Evolutionary conservation across 2,113 vertebrate species (phyloP), one percentile per base, ranked within the genome.

Genomic region (Laterallus jamaicensis): DNA sequence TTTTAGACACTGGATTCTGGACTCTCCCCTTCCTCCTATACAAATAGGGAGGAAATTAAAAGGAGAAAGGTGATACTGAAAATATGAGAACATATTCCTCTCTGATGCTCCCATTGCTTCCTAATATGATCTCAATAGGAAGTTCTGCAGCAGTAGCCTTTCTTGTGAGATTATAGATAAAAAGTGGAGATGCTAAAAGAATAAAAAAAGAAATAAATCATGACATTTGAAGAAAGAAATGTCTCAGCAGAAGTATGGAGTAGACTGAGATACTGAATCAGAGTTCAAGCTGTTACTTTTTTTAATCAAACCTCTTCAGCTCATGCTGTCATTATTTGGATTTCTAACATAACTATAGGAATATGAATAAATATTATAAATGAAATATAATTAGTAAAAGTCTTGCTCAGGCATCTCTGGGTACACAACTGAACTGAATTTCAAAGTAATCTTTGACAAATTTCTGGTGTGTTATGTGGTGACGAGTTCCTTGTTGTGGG

Each of bases 21-120:
- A 60, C 92, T 93, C 17, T 92, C 63, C 75, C 47, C 32, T 95
- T 96, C 93, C 95, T 93, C 47, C 42, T 82, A 86, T 95, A 90
- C 63, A 91, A 96, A 83, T 21, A 74, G 63, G 77, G 32, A 86
- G 93, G 82, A 96, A 95, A 96, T 93, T 91, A 80, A 93, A 85
- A 88, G 81, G 29, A 96, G 85, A 93, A 91, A 95, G 64, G 64
- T 86, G 76, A 81, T 90, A 59, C 68, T 26, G 85, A 95, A 91
- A 94, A 81, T 94, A 94, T 42, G 52, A 83, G 32, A 88, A 52
- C 20, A 3, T 86, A 71, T 88, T 93, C 87, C 73, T 93, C 68
- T 63, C 40, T 60, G 82, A n/a, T 59, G 71, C 54, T 95, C 62
- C 69, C 69, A 58, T 87, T 88, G 54, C 59, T 90, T 96, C 78